Evolutionary conservation across 2,797 vertebrate species (phyloP).

Genomic region (Lutra lutra): DNA sequence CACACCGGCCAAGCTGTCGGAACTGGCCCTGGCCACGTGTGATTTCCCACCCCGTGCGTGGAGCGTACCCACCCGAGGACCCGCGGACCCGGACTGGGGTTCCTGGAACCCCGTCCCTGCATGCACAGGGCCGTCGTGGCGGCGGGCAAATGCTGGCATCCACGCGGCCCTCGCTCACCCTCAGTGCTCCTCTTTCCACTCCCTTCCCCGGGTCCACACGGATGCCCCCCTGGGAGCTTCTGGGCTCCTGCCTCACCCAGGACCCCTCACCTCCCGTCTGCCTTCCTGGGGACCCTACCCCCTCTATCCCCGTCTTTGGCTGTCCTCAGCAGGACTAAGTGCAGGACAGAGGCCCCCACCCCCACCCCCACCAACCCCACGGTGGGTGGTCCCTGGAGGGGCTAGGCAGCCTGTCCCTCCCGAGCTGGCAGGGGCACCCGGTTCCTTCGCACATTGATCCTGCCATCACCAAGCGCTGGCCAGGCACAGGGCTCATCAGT

Average conservation of each 20-base stretch:
- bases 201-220: neutral
- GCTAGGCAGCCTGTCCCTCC: neutral
- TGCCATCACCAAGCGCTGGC: accelerated
- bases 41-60: neutral
- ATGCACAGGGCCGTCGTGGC: accelerated
- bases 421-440: accelerated
- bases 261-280: neutral
- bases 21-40: neutral
- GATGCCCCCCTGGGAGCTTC: neutral
- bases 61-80: neutral
- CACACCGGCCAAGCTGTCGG: accelerated
- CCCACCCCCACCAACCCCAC: too few relatives aligned
- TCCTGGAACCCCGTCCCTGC: accelerated
- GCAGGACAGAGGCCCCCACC: neutral
- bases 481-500: neutral
- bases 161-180: too few relatives aligned
- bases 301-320: neutral
- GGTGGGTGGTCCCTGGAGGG: neutral
- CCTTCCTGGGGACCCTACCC: neutral
- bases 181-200: accelerated
- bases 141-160: accelerated
- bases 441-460: accelerated
- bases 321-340: neutral
- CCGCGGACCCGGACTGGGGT: neutral
- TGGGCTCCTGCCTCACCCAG: too few relatives aligned